A percentile compares a stretch with the other conserved stretches of the same genome.
These are phyloP conservation scores for Psilopsiagon aymara DNA, from an alignment of 2,113 vertebrate genomes.

Conservation along the genomic window DNA sequence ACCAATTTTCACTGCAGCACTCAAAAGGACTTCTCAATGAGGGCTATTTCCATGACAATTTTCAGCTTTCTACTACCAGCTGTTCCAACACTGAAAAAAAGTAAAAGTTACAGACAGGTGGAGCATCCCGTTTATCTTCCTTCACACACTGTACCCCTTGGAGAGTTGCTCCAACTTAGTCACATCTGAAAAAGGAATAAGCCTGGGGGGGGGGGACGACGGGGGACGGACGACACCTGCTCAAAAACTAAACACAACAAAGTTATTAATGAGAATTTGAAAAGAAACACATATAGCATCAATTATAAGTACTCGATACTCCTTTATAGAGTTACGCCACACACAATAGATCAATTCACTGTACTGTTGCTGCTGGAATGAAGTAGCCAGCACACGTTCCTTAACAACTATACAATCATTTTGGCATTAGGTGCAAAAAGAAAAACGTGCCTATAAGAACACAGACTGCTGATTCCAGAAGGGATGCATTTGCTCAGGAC, in stretches of 20 bases:
- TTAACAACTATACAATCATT: not conserved
- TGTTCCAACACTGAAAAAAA: not conserved
- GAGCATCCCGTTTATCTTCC: not conserved
- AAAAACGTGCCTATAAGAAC: not conserved
- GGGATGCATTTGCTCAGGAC: not conserved
- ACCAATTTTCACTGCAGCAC: constrained; percentile 15
- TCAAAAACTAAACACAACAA: not conserved
- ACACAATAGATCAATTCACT: not conserved
- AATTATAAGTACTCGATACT: not conserved
- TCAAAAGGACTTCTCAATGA: constrained; percentile 10
- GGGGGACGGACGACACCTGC: not conserved
- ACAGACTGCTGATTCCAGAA: not conserved
- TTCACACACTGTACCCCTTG: not conserved
- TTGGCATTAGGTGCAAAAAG: not conserved
- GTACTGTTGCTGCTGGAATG: not conserved
- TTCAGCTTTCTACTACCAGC: not conserved
- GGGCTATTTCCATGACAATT: constrained; percentile 2
- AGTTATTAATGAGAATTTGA: not conserved
- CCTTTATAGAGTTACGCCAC: not conserved
- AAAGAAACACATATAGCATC: not conserved
- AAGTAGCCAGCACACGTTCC: not conserved
- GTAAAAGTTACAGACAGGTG: not conserved
- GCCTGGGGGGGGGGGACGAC: not conserved
- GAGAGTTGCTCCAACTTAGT: not conserved
- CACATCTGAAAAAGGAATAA: not conserved